Base-by-base conservation (phyloP, 1,140 invertebrate species). In the Lycorma delicatula region DNA sequence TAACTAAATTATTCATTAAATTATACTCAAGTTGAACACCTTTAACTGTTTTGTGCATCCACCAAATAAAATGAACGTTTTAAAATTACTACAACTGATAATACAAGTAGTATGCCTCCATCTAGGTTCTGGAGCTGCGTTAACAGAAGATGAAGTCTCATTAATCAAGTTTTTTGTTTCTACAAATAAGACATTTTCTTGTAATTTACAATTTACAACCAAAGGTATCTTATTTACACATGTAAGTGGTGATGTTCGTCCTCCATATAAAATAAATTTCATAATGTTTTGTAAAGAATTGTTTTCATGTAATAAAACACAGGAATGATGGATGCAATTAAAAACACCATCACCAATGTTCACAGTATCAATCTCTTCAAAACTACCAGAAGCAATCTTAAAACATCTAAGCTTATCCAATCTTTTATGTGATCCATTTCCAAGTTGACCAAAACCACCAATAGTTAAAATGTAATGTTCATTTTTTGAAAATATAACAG, bases 31-130 rank as follows among this genome's bases (percentile, higher is more conserved):
- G n/a, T 23, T 26, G 23, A 41, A 46, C 16, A 62, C 57, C 60
- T 58, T 62, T 9, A 56, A 55, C 4, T 65, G 64, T 28, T 63
- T 60, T 11, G 65, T 64, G 12, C 69, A 54, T 1, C 71, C 71
- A 41, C 71, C 71, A 61, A 68, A 66, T 16, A 71, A 46, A 22
- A 72, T 25, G 23, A 67, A 57, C 16, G 22, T 26, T 22, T 56
- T 16, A 20, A 6, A 16, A n/a, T 13, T 16, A 27, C 20, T 34
- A 11, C 16, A 20, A 1, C 23, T 31, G 13, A 22, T 31, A 11
- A 51, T 22, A 13, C 47, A 22, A 16, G 58, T 41, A 16, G 51
- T 34, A 41, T 62, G 60, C 18, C 60, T 56, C 54, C 61, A 59
- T 18, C 61, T 56, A 22, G 46, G 28, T 11, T n/a, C 7, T 6